phyloP scores from a whole-genome alignment of 2,888 invertebrate species.

The Hyalella azteca region DNA sequence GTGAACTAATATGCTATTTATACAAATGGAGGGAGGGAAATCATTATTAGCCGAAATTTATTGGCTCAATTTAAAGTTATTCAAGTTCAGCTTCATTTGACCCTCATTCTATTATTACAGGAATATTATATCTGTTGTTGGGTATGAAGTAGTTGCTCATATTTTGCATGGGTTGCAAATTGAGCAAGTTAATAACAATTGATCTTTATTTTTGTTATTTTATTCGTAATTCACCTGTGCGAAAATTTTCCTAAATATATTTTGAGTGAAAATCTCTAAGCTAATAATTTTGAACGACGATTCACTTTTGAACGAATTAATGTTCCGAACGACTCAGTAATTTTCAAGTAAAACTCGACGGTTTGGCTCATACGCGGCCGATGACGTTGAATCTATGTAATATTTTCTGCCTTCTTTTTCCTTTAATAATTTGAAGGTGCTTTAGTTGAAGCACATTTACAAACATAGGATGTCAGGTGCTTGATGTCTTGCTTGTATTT shows the following conservation, averaged over 20 bases:
- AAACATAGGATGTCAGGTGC: not conserved
- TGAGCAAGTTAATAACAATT: no score
- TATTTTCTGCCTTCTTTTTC: not conserved
- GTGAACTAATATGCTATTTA: not conserved
- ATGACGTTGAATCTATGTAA: not conserved
- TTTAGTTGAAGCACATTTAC: not conserved
- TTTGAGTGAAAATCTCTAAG: not conserved
- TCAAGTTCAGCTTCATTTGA: no score
- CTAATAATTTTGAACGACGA: not conserved
- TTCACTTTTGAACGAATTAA: not conserved
- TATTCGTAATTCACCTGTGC: no score
- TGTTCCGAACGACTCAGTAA: not conserved
- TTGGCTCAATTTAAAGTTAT: no score
- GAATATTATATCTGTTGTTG: no score
- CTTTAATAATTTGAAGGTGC: not conserved
- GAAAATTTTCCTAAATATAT: not conserved
- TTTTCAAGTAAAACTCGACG: not conserved
- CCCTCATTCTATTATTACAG: no score
- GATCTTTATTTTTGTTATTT: no score
- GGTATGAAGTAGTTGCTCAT: no score
- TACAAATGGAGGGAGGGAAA: not conserved
- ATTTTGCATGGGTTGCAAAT: no score
- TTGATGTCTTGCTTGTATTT: not conserved
- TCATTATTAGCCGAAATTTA: not conserved
- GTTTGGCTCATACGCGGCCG: not conserved